Percentiles rank a stretch among this genome's conserved stretches.
Conservation (phyloP, 2,113 vertebrate genomes). For the Phodopus roborovskii region DNA sequence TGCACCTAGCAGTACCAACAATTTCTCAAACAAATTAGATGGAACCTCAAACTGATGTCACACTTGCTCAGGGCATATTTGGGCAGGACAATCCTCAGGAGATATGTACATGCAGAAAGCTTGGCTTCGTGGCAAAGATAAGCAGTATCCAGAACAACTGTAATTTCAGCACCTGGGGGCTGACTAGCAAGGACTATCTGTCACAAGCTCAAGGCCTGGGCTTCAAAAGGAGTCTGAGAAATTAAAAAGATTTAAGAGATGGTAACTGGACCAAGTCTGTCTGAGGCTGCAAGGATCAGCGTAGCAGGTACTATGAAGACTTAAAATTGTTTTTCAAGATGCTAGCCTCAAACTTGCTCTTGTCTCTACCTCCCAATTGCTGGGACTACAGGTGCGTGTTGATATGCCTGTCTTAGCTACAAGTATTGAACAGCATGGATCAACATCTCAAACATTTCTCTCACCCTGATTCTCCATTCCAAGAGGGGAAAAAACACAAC, state of each 20-base stretch:
- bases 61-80: slow-evolving; percentile 38
- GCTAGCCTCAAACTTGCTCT: background rate
- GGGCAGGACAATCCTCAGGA: slow-evolving; percentile 8
- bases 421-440: background rate
- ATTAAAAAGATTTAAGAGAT: background rate
- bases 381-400: background rate
- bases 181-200: too few relatives aligned
- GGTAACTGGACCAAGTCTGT: background rate
- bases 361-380: background rate
- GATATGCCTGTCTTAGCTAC: background rate
- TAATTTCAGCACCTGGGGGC: background rate
- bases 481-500: background rate
- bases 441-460: slow-evolving; percentile 18
- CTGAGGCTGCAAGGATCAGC: background rate
- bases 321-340: background rate
- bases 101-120: slow-evolving; percentile 1
- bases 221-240: background rate
- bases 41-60: slow-evolving; percentile 32
- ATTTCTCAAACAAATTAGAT: slow-evolving; percentile 52
- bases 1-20: slow-evolving; percentile 45
- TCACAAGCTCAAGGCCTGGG: background rate
- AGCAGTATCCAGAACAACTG: background rate
- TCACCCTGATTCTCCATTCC: slow-evolving; percentile 27
- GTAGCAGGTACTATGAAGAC: background rate
- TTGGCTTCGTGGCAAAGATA: slow-evolving; percentile 30